Base-by-base conservation (phyloP, 2,113 vertebrate genomes). In the Labrus mixtus region DNA sequence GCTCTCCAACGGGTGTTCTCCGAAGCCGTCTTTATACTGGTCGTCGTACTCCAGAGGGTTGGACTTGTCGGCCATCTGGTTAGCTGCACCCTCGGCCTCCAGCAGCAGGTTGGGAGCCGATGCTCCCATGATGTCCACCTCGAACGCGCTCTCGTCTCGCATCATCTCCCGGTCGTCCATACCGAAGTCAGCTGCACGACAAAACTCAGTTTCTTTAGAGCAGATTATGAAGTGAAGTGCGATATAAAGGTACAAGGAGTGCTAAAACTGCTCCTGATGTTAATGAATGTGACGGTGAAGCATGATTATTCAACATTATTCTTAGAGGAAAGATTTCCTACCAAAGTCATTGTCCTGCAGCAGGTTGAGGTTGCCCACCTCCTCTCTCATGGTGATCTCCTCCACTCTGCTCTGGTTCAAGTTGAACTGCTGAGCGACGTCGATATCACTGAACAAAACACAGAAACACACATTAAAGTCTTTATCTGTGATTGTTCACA, bases 351-450 rank as follows among this genome's bases (percentile, higher is more conserved):
- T 98, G 87, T 99, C 98, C 77, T 97, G 96, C 81, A 99, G 93
- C 72, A 99, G 96, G 87, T 93, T 99, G 90, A 99, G 96, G 92
- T 97, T 99, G 43, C 97, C 97, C 20, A 99, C 98, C 90, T 99
- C 98, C 94, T 99, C 98, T 86, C 98, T 95, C 98, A 99, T 99
- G 76, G 98, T 99, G 90, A 99, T 99, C 93, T 99, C 98, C 92
- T 99, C 98, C 74, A 98, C 98, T 94, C 98, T 95, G 79, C 98
- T 99, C 93, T 99, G 98, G 92, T 99, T 99, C 91, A 99, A 92
- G 68, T 97, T 99, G 92, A 99, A 99, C 91, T 99, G 98, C 93
- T 99, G 97, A 77, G 98, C 98, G 72, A 99, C 97, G 83, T 99
- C 98, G 20, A 99, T 99, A 94, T 99, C 98, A 94, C 98, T 99